These are phyloP conservation scores for Platyura marginata DNA, from an alignment of 1,140 invertebrate genomes.

Conservation along the genomic window DNA sequence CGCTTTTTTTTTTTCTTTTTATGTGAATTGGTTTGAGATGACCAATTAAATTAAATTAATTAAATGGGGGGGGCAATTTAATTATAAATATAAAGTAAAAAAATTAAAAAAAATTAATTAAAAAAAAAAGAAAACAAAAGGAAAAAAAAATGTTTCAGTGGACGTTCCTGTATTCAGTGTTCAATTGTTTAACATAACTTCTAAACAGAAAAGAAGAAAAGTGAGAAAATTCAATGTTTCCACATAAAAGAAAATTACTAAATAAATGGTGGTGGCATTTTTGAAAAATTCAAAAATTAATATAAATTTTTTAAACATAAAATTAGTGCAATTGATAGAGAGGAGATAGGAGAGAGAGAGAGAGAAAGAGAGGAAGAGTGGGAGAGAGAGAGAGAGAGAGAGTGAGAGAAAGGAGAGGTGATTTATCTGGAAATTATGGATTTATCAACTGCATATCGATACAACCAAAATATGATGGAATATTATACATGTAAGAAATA, in stretches of 20 bases:
- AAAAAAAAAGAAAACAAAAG: too few relatives aligned
- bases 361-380: neutral
- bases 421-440: slow-evolving; percentile 39
- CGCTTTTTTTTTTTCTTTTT: too few relatives aligned
- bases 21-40: too few relatives aligned
- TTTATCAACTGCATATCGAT: slow-evolving; percentile 81
- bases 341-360: neutral
- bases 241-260: neutral
- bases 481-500: slow-evolving; percentile 91
- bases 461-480: slow-evolving; percentile 97
- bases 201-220: too few relatives aligned
- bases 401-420: too few relatives aligned
- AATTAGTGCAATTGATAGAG: neutral
- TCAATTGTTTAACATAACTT: too few relatives aligned
- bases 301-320: neutral
- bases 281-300: neutral
- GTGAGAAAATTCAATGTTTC: neutral
- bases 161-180: too few relatives aligned
- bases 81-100: too few relatives aligned
- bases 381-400: neutral
- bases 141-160: too few relatives aligned
- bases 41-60: too few relatives aligned
- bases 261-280: neutral
- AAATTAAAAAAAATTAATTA: too few relatives aligned
- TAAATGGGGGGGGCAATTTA: too few relatives aligned